A percentile compares a stretch with the other conserved stretches of the same genome.
These are phyloP conservation scores for Poicephalus gulielmi DNA, from an alignment of 2,113 vertebrate genomes.

Conservation along the genomic window DNA sequence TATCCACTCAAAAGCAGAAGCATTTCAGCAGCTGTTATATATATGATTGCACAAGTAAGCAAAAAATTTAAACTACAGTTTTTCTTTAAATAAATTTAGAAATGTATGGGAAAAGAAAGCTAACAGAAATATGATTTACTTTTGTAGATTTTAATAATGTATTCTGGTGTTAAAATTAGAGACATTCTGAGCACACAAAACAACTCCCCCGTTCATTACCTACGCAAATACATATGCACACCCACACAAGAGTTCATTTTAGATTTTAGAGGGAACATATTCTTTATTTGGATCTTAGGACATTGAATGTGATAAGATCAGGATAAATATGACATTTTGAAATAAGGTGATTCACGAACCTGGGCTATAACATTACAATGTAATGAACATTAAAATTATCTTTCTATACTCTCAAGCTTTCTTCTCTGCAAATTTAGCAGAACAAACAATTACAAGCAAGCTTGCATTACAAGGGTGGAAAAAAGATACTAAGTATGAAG, in stretches of 20 bases:
- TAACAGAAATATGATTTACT: background rate
- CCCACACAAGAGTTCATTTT: background rate
- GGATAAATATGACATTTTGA: background rate
- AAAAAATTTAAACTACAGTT: background rate
- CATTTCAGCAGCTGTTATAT: background rate
- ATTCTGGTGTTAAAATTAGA: background rate
- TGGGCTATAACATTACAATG: background rate
- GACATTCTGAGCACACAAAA: background rate
- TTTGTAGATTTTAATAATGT: background rate
- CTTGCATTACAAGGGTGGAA: background rate
- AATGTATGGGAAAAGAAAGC: background rate
- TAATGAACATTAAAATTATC: background rate
- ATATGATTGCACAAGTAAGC: background rate
- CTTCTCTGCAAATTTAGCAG: background rate
- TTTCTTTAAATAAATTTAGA: background rate
- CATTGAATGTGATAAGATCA: background rate
- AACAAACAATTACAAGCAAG: background rate
- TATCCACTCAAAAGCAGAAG: background rate
- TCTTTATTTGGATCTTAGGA: background rate
- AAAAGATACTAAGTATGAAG: background rate
- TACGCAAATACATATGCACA: background rate
- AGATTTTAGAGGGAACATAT: background rate
- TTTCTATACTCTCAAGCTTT: background rate
- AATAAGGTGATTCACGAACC: background rate
- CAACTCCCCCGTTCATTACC: rapidly evolving